Conservation (phyloP, 2,113 vertebrate genomes). For the Megaleporinus macrocephalus region DNA sequence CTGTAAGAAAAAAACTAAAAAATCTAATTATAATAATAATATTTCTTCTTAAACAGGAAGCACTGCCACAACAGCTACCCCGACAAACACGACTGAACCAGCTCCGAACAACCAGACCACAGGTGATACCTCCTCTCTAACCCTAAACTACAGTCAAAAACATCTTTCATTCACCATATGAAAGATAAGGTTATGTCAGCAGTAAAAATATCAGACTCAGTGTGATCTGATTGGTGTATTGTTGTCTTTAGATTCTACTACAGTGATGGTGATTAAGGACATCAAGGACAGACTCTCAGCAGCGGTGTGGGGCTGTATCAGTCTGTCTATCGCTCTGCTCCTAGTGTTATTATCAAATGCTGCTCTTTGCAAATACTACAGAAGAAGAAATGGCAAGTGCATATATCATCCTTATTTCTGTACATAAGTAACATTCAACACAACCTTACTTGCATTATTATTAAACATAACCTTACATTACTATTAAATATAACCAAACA, state of each 20-base stretch:
- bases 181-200: neutral
- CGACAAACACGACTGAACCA: neutral
- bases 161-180: neutral
- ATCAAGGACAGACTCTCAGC: constrained; percentile 3
- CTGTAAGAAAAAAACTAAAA: neutral
- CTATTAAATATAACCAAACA: too few species aligned
- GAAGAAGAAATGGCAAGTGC: constrained; percentile 51
- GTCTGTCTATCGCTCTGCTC: constrained; percentile 54
- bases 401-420: neutral
- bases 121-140: constrained; percentile 36
- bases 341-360: constrained; percentile 44
- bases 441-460: too few species aligned
- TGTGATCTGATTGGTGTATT: neutral
- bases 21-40: neutral
- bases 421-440: too few species aligned
- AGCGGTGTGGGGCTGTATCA: constrained; percentile 50
- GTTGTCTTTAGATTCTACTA: constrained; percentile 9
- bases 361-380: constrained; percentile 41
- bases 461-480: too few species aligned
- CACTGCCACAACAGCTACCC: too few species aligned
- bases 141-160: neutral
- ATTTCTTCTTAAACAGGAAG: constrained; percentile 26
- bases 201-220: neutral
- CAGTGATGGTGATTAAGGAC: too few species aligned
- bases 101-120: neutral